These are phyloP conservation scores for Myiagra hebetior DNA, from an alignment of 2,113 vertebrate genomes.

Conservation along the genomic window DNA sequence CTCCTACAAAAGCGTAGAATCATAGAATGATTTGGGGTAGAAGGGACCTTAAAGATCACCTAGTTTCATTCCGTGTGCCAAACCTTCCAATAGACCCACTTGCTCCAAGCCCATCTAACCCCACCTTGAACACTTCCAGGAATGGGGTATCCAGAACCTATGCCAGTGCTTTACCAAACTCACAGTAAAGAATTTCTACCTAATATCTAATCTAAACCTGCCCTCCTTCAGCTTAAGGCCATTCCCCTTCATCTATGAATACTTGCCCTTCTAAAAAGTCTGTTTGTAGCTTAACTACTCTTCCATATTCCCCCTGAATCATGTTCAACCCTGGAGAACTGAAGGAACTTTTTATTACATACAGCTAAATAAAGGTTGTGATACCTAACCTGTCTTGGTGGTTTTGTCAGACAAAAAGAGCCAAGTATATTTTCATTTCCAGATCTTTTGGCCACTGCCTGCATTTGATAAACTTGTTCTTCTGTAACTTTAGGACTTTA, in stretches of 20 bases:
- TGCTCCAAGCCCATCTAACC: background rate
- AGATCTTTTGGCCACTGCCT: background rate
- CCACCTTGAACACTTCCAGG: background rate
- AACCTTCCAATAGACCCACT: rapidly evolving
- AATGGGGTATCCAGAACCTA: background rate
- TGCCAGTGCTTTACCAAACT: background rate
- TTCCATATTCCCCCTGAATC: background rate
- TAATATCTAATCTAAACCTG: background rate
- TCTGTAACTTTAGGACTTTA: background rate
- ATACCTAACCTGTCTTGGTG: rapidly evolving
- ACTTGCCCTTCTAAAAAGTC: background rate
- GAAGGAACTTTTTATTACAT: background rate
- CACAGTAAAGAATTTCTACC: background rate
- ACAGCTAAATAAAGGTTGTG: background rate
- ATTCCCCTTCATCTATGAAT: background rate
- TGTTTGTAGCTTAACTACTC: too few relatives aligned
- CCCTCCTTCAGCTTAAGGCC: background rate
- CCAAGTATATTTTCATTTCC: background rate
- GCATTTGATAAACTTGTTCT: background rate
- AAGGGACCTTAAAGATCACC: background rate
- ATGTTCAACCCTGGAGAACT: background rate
- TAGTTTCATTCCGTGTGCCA: background rate
- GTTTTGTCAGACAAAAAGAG: background rate
- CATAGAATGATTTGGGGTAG: background rate
- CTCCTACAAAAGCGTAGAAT: background rate